Evolutionary conservation across 2,888 invertebrate species (phyloP).

Genomic region (Listrodromus nycthemerus): DNA sequence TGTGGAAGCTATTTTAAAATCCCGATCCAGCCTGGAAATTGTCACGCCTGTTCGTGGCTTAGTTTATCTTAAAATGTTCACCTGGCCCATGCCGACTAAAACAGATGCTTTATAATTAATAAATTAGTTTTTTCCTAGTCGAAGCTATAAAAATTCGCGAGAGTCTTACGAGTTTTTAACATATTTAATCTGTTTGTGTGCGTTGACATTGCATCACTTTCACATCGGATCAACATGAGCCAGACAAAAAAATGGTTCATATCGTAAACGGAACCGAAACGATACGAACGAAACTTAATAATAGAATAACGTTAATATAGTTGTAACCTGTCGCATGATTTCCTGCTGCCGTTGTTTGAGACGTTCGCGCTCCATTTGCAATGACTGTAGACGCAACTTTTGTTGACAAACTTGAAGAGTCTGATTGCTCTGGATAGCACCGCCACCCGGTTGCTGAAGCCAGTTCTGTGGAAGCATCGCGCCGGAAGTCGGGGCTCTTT

Average conservation of each 20-base stretch:
- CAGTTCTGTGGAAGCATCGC: conserved; percentile 86
- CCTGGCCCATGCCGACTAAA: not conserved
- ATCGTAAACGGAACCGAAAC: not conserved
- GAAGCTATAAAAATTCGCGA: not conserved
- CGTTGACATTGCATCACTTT: not conserved
- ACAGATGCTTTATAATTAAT: not conserved
- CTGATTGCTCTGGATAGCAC: conserved; percentile 84
- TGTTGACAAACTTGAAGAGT: conserved; percentile 89
- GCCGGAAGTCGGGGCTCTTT: conserved; percentile 86
- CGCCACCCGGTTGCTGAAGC: conserved; percentile 85
- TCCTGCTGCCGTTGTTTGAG: conserved; percentile 96
- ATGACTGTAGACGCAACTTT: conserved; percentile 91
- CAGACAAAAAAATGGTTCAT: not conserved
- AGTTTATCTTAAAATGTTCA: not conserved
- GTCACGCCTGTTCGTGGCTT: not conserved
- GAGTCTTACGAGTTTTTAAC: not conserved
- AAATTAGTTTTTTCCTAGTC: not conserved
- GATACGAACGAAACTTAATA: not conserved
- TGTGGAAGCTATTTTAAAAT: not conserved
- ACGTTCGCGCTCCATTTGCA: conserved; percentile 95
- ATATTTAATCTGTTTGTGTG: not conserved
- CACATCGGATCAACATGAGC: not conserved
- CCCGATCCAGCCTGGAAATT: not conserved
- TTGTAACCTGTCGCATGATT: conserved; percentile 92
- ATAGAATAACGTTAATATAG: conserved; percentile 12